These are phyloP conservation scores for Rhogogaster chlorosoma DNA, from an alignment of 2,888 invertebrate genomes.

Conservation along the genomic window DNA sequence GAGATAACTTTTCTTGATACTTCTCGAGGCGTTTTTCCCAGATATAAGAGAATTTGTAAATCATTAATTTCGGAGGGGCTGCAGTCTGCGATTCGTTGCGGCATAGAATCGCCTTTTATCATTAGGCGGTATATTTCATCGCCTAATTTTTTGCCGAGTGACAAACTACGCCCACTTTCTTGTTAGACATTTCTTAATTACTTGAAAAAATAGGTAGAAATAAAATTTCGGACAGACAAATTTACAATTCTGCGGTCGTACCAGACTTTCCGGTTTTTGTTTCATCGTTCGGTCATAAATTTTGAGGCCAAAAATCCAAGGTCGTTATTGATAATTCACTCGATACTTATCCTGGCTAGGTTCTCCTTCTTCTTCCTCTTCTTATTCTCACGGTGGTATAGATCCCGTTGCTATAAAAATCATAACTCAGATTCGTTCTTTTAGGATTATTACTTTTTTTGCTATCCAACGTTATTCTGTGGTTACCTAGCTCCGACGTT, in stretches of 20 bases:
- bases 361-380: neutral
- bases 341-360: neutral
- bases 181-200: neutral
- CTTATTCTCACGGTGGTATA: neutral
- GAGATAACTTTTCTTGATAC: neutral
- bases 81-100: neutral
- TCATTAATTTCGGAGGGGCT: neutral
- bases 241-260: neutral
- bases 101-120: neutral
- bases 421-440: conserved; percentile 5
- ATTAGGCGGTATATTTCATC: neutral
- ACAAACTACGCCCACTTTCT: neutral
- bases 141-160: neutral
- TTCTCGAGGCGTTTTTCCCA: neutral
- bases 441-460: neutral
- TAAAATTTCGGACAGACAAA: neutral
- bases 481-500: neutral
- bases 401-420: conserved; percentile 22
- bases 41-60: neutral
- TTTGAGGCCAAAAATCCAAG: neutral
- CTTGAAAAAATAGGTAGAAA: neutral
- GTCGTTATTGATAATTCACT: neutral
- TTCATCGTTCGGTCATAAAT: neutral
- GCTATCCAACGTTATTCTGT: neutral
- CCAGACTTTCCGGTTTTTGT: neutral